Evolutionary conservation across 1,140 invertebrate genomes (phyloP).

Genomic region (Radopholus similis): DNA sequence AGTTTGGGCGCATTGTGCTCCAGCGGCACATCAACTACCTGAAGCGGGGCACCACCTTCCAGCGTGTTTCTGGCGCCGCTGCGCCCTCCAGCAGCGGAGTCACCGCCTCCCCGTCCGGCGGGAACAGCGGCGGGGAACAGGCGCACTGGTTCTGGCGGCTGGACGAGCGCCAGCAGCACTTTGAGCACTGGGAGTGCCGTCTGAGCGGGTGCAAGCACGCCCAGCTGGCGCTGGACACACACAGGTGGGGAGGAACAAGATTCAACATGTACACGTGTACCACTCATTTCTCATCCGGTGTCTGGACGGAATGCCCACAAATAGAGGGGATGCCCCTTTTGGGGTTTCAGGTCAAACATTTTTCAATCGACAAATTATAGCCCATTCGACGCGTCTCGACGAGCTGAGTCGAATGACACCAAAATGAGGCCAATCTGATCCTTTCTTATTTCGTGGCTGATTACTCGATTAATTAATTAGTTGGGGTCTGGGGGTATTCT

Average conservation of each 20-base stretch:
- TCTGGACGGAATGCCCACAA: no score
- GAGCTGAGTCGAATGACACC: not conserved
- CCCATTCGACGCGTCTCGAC: not conserved
- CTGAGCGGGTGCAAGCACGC: not conserved
- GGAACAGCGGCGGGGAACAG: not conserved
- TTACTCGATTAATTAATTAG: no score
- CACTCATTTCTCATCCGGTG: no score
- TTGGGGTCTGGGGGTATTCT: no score
- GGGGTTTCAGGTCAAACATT: no score
- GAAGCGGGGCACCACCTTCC: constrained; percentile 39
- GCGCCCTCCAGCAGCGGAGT: not conserved
- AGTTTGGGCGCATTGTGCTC: constrained; percentile 43
- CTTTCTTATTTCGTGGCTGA: no score
- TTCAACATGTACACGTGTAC: no score
- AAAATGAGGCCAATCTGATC: no score
- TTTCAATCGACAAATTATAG: no score
- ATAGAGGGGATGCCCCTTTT: no score
- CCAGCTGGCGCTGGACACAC: not conserved
- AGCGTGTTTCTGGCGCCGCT: not conserved
- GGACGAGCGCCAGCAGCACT: constrained; percentile 24
- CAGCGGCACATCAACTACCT: constrained; percentile 34
- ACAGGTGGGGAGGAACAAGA: not conserved
- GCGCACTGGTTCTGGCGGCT: constrained; percentile 30
- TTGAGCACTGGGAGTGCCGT: constrained; percentile 10
- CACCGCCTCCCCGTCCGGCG: not conserved